A percentile compares a stretch with the other conserved stretches of the same genome.
phyloP scores from a whole-genome alignment of 2,113 vertebrate species.

The Chascanopsetta lugubris region DNA sequence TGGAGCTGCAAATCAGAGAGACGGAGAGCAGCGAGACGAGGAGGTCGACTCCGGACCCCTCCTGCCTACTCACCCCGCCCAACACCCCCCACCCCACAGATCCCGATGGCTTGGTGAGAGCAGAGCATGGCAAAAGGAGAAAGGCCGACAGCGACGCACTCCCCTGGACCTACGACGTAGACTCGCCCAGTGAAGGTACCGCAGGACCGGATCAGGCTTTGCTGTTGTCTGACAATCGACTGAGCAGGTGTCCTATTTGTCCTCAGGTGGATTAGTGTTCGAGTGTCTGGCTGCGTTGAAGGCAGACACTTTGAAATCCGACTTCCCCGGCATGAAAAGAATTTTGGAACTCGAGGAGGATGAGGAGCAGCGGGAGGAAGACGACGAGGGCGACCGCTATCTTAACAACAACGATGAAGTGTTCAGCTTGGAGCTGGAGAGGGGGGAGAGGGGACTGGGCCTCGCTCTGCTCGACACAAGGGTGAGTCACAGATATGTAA shows the following conservation, averaged over 20 bases:
- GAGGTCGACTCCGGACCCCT: conserved; percentile 58
- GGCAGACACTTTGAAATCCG: conserved; percentile 34
- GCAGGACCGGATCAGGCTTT: background rate
- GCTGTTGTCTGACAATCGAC: background rate
- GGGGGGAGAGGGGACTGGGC: conserved; percentile 75
- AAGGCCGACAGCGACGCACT: conserved; percentile 5
- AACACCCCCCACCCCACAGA: conserved; percentile 69
- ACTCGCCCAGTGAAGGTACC: conserved; percentile 57
- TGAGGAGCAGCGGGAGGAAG: conserved; percentile 26
- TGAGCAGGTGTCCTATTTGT: background rate
- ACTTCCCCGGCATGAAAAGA: conserved; percentile 21
- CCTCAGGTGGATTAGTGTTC: conserved; percentile 56
- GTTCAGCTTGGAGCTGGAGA: conserved; percentile 80
- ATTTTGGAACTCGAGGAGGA: conserved; percentile 52
- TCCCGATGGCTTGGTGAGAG: conserved; percentile 23
- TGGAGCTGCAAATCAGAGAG: conserved; percentile 67
- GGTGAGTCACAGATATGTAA: conserved; percentile 61
- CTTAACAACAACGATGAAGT: conserved; percentile 68
- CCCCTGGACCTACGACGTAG: conserved; percentile 21
- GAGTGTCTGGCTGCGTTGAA: conserved; percentile 68
- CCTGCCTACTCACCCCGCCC: conserved; percentile 77
- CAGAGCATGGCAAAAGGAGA: conserved; percentile 23
- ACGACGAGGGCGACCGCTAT: conserved; percentile 24
- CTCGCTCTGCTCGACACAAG: conserved; percentile 79
- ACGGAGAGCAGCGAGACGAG: conserved; percentile 21